Conservation (phyloP, 1,140 invertebrate genomes). For the Drosophila repletoides region DNA sequence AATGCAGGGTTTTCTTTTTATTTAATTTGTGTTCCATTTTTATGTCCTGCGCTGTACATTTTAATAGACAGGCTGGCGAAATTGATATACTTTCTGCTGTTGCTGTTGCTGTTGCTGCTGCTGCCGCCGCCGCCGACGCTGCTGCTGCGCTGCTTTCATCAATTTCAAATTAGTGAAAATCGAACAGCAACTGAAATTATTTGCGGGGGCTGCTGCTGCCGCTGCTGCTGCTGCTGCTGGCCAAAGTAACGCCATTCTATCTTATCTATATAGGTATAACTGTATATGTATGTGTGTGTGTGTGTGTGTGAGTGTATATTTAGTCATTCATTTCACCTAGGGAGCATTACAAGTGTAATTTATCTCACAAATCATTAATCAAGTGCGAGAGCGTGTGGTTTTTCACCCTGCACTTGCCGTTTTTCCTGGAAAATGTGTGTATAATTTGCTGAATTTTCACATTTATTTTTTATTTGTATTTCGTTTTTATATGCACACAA, state of each 20-base stretch:
- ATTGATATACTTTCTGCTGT: constrained; percentile 58
- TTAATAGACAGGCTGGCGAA: constrained; percentile 47
- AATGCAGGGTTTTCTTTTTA: no score
- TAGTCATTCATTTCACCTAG: constrained; percentile 58
- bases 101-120: constrained; percentile 9
- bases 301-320: no score
- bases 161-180: constrained; percentile 80
- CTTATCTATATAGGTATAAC: no score
- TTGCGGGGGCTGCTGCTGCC: constrained; percentile 24
- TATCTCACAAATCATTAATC: constrained; percentile 80
- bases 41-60: constrained; percentile 40
- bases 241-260: no score
- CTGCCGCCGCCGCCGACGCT: constrained; percentile 15
- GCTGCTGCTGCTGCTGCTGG: not conserved
- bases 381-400: constrained; percentile 40
- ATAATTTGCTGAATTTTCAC: not conserved
- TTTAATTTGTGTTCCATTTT: no score
- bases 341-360: constrained; percentile 78
- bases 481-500: constrained; percentile 21
- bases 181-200: constrained; percentile 69
- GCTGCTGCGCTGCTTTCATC: constrained; percentile 65
- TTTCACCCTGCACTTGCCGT: no score
- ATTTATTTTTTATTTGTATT: no score
- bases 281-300: no score
- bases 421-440: constrained; percentile 13